phyloP scores from a whole-genome alignment of 2,888 invertebrate genomes.

The Mallateleia sp. region DNA sequence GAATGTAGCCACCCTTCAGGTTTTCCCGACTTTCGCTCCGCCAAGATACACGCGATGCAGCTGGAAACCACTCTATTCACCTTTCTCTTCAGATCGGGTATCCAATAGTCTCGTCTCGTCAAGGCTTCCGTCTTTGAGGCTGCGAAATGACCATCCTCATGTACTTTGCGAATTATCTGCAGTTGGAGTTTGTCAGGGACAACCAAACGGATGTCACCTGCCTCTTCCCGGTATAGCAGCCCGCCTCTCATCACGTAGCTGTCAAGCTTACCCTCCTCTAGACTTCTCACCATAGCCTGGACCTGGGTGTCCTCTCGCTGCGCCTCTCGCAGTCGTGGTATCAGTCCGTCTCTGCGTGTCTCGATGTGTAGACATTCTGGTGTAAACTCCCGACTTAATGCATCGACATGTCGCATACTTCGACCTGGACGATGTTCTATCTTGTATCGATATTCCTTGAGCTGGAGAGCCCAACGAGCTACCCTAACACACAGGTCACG shows the following conservation, averaged over 20 bases:
- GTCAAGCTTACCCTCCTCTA: not conserved
- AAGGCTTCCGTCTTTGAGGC: conserved; percentile 1
- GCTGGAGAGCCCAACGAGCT: conserved; percentile 1
- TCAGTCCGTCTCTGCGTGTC: not conserved
- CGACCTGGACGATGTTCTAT: conserved; percentile 32
- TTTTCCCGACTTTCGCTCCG: not conserved
- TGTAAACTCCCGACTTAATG: conserved; percentile 11
- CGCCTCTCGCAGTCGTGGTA: conserved; percentile 3
- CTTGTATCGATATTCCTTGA: conserved; percentile 29
- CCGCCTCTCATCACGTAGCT: not conserved
- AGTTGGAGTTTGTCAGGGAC: conserved; percentile 29
- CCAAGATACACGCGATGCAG: conserved; percentile 18
- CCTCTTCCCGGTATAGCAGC: conserved; percentile 13
- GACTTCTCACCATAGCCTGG: not conserved
- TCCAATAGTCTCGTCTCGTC: conserved; percentile 31
- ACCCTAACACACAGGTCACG: conserved; percentile 35
- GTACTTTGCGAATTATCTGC: conserved; percentile 41
- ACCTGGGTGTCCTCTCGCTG: not conserved
- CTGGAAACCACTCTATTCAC: conserved; percentile 15
- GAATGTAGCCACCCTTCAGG: conserved; percentile 12
- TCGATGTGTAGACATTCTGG: not conserved
- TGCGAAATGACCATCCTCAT: conserved; percentile 56
- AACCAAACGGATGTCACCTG: conserved; percentile 13
- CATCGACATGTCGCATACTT: conserved; percentile 31
- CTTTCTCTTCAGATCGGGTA: conserved; percentile 14